A percentile compares a stretch with the other conserved stretches of the same genome.
Conservation (phyloP, 2,113 vertebrate species). For the Tiliqua scincoides region DNA sequence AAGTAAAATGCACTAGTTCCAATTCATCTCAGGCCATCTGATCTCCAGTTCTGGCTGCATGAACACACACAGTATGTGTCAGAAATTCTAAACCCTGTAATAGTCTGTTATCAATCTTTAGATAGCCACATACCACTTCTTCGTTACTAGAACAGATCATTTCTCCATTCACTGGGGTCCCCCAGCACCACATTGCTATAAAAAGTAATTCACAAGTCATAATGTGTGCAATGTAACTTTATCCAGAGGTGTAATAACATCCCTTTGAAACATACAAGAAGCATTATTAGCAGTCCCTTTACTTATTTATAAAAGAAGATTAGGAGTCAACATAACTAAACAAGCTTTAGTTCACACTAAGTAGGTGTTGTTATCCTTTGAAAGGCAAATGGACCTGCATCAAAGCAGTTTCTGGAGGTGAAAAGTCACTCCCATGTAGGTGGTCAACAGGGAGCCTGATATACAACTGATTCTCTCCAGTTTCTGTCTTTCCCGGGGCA, state of each 20-base stretch:
- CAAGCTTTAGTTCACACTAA: background rate
- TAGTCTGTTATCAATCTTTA: background rate
- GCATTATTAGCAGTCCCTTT: constrained; percentile 36
- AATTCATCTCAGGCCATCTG: background rate
- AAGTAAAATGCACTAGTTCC: background rate
- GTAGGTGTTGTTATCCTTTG: background rate
- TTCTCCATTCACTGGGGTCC: background rate
- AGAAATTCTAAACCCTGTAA: background rate
- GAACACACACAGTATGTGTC: background rate
- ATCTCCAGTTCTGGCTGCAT: background rate
- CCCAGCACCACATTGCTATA: background rate
- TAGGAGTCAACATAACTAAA: constrained; percentile 27
- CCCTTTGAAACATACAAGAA: constrained; percentile 46
- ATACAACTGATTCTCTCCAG: background rate
- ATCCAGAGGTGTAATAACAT: constrained; percentile 55
- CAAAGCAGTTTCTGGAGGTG: background rate
- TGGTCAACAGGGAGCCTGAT: background rate
- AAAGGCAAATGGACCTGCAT: background rate
- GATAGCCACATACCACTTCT: background rate
- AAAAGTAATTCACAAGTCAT: constrained; percentile 34
- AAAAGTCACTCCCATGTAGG: background rate
- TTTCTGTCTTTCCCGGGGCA: background rate
- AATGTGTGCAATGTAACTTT: constrained; percentile 49
- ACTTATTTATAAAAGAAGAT: constrained; percentile 68
- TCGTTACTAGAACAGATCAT: background rate